phyloP scores from a whole-genome alignment of 2,888 invertebrate genomes.

The Caenorhabditis zanzibari region DNA sequence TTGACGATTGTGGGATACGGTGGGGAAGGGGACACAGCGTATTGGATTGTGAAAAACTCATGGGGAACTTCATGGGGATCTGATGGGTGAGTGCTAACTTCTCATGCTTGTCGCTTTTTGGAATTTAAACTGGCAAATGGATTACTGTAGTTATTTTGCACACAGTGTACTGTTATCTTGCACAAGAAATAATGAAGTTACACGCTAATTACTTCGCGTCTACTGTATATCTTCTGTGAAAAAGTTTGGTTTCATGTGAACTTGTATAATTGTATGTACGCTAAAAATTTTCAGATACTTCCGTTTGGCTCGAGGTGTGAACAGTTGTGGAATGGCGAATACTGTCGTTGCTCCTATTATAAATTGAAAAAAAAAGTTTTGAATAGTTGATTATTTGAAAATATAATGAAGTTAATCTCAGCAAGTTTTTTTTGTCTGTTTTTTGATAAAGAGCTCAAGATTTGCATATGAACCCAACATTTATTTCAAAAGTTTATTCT shows the following conservation, averaged over 20 bases:
- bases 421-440: not conserved
- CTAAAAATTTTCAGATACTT: conserved; percentile 70
- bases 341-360: conserved; percentile 68
- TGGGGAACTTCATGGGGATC: conserved; percentile 77
- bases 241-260: no score
- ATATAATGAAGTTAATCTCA: not conserved
- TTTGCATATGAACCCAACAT: no score
- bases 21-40: conserved; percentile 65
- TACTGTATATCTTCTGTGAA: no score
- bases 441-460: no score
- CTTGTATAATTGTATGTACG: no score
- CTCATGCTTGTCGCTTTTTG: no score
- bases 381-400: not conserved
- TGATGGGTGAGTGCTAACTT: conserved; percentile 66
- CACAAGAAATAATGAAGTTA: no score
- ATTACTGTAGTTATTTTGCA: no score
- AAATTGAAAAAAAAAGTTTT: conserved; percentile 13
- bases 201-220: no score
- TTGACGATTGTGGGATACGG: conserved; percentile 80
- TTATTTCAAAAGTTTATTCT: no score
- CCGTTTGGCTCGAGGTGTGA: conserved; percentile 75
- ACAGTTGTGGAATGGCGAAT: conserved; percentile 76
- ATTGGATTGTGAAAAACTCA: conserved; percentile 79
- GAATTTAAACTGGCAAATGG: no score
- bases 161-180: no score